A percentile compares a stretch with the other conserved stretches of the same genome.
phyloP scores from a whole-genome alignment of 2,797 vertebrate species.

The Syndactyla subalaris region DNA sequence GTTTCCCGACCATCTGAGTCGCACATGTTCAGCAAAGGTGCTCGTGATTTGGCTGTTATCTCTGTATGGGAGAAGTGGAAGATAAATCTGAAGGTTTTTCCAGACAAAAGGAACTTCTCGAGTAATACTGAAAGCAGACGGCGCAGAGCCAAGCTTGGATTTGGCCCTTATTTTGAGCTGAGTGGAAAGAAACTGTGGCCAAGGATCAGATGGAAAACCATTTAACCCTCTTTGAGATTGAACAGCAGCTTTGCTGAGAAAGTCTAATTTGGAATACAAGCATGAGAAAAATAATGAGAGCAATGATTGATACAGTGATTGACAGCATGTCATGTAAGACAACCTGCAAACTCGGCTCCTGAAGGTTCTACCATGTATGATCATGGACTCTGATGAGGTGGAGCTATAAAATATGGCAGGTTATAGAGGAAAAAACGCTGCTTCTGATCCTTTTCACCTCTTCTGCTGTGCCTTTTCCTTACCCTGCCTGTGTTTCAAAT shows the following conservation, averaged over 20 bases:
- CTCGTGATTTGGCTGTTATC: slow-evolving; percentile 21
- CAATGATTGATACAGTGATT: background rate
- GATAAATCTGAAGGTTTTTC: slow-evolving; percentile 46
- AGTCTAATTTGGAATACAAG: background rate
- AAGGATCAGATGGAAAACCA: slow-evolving; percentile 53
- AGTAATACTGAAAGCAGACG: background rate
- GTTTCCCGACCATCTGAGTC: background rate
- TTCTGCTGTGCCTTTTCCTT: background rate
- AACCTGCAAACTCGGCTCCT: background rate
- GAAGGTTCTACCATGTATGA: background rate
- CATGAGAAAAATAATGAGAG: background rate
- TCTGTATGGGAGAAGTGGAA: background rate
- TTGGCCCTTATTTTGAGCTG: slow-evolving; percentile 20
- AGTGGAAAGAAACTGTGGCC: slow-evolving; percentile 26
- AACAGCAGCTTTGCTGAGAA: slow-evolving; percentile 3
- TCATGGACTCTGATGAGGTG: background rate
- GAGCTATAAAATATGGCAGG: background rate
- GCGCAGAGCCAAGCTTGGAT: background rate
- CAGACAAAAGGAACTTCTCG: slow-evolving; percentile 28
- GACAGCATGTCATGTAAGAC: background rate
- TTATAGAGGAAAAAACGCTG: background rate
- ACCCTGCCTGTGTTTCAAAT: background rate
- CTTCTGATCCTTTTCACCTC: background rate
- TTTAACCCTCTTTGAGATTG: slow-evolving; percentile 16
- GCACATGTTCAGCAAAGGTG: background rate